These are phyloP conservation scores for Apaloderma vittatum DNA, from an alignment of 2,113 vertebrate species.

Conservation along the genomic window DNA sequence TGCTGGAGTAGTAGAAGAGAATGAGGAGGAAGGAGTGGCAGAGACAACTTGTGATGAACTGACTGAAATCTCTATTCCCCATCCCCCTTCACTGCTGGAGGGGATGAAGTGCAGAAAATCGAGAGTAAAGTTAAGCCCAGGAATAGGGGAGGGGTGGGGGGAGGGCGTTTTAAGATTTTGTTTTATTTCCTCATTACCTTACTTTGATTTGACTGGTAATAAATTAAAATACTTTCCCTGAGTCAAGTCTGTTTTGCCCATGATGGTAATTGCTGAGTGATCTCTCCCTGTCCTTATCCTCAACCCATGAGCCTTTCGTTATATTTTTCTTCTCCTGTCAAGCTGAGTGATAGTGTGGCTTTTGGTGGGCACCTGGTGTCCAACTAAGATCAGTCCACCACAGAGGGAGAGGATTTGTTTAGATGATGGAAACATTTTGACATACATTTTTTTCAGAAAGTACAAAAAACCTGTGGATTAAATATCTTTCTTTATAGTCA, in stretches of 20 bases:
- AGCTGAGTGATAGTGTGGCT: neutral
- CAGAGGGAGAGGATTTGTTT: neutral
- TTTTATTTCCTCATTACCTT: neutral
- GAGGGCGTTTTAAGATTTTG: neutral
- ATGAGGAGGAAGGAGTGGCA: neutral
- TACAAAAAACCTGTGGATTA: neutral
- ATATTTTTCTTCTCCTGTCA: neutral
- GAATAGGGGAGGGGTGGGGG: neutral
- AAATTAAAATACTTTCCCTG: neutral
- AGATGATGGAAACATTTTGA: neutral
- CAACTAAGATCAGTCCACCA: neutral
- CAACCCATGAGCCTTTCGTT: fast-evolving
- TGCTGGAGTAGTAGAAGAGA: neutral
- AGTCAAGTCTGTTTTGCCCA: neutral
- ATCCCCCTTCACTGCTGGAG: fast-evolving
- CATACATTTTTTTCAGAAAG: neutral
- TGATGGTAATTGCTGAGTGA: neutral
- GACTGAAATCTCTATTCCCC: fast-evolving
- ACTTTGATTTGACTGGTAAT: neutral
- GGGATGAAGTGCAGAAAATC: neutral
- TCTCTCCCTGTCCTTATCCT: neutral
- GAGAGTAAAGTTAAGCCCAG: neutral
- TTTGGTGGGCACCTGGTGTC: neutral
- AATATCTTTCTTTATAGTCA: neutral
- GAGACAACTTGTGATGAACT: neutral